These are phyloP conservation scores for Gobionotothen gibberifrons DNA, from an alignment of 2,797 vertebrate genomes.

Conservation along the genomic window DNA sequence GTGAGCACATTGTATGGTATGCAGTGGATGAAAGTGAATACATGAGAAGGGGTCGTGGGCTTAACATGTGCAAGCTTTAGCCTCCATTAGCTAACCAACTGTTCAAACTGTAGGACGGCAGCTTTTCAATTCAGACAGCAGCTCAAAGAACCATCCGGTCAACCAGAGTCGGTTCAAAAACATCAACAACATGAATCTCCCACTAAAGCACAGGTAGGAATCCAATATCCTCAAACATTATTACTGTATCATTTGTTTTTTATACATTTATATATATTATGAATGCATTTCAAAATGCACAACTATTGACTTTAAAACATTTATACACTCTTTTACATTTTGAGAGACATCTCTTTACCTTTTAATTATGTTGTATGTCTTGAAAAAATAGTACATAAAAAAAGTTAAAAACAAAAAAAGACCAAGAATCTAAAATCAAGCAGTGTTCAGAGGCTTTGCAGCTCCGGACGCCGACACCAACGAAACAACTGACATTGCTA, in stretches of 20 bases:
- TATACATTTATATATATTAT: slow-evolving; percentile 31
- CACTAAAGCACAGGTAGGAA: slow-evolving; percentile 50
- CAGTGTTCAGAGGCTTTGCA: slow-evolving; percentile 11
- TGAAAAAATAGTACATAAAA: slow-evolving; percentile 42
- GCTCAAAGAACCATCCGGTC: slow-evolving; percentile 46
- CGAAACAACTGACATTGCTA: not conserved
- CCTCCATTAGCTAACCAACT: slow-evolving; percentile 3
- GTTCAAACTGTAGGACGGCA: slow-evolving; percentile 17
- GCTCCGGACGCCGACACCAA: slow-evolving; percentile 4
- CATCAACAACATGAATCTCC: slow-evolving; percentile 61
- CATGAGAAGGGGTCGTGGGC: slow-evolving; percentile 15
- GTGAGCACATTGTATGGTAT: slow-evolving; percentile 41
- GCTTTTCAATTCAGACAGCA: slow-evolving; percentile 30
- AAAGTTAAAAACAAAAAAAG: not conserved
- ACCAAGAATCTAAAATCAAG: slow-evolving; percentile 15
- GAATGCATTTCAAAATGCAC: slow-evolving; percentile 55
- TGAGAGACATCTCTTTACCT: slow-evolving; percentile 17
- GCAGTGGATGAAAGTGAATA: slow-evolving; percentile 40
- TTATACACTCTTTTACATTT: slow-evolving; percentile 46
- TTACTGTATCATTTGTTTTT: slow-evolving; percentile 6
- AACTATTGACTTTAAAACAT: slow-evolving; percentile 53
- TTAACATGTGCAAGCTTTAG: slow-evolving; percentile 36
- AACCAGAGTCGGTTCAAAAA: slow-evolving; percentile 29
- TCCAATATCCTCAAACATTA: slow-evolving; percentile 30
- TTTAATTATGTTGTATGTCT: slow-evolving; percentile 18